phyloP scores from a whole-genome alignment of 2,888 invertebrate genomes.

The Lasioglossum zephyrum region DNA sequence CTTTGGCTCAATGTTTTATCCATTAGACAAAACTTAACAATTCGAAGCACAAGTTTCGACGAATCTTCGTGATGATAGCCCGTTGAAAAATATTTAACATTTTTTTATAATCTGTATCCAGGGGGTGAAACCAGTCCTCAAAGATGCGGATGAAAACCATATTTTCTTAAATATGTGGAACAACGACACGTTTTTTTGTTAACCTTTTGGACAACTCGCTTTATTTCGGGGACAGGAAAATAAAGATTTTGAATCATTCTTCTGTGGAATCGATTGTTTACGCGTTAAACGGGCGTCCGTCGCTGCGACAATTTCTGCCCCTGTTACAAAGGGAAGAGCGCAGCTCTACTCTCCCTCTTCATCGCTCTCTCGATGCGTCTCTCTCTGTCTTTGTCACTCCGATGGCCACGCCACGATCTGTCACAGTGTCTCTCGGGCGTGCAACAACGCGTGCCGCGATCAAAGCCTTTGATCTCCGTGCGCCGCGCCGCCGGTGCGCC shows the following conservation, averaged over 20 bases:
- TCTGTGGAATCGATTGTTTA: constrained; percentile 17
- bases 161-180: too few relatives aligned
- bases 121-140: too few relatives aligned
- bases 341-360: not conserved
- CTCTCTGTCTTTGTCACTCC: not conserved
- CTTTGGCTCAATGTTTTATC: not conserved
- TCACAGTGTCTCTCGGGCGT: constrained; percentile 38
- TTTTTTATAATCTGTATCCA: too few relatives aligned
- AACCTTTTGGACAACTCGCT: too few relatives aligned
- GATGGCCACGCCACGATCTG: constrained; percentile 43
- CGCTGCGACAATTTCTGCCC: constrained; percentile 65
- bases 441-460: constrained; percentile 42
- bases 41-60: not conserved
- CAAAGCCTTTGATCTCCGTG: constrained; percentile 64
- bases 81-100: too few relatives aligned
- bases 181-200: too few relatives aligned
- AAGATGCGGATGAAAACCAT: too few relatives aligned
- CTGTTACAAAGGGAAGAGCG: constrained; percentile 59
- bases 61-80: too few relatives aligned
- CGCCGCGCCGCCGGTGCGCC: constrained; percentile 31
- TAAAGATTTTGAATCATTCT: not conserved
- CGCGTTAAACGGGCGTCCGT: constrained; percentile 52
- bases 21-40: not conserved
- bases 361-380: not conserved
- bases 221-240: not conserved